Evolutionary conservation across 1,140 invertebrate species (phyloP).

Genomic region (Drosophila lacteicornis): DNA sequence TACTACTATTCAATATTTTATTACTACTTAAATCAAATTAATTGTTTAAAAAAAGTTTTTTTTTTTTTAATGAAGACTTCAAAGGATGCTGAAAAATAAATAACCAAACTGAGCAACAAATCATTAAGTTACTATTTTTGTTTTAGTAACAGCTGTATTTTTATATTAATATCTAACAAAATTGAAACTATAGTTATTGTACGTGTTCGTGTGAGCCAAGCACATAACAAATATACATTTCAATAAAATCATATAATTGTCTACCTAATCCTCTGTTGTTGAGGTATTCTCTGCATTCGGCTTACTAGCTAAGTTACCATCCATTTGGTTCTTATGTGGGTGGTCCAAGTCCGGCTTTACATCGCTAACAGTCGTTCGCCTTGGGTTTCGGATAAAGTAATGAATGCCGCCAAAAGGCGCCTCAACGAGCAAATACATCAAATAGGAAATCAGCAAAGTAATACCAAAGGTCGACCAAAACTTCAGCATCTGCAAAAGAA

Average conservation of each 20-base stretch:
- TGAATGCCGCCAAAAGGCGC: slow-evolving; percentile 28
- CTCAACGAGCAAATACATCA: slow-evolving; percentile 45
- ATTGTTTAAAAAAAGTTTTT: too few species aligned
- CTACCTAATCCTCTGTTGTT: neutral
- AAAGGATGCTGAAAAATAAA: too few species aligned
- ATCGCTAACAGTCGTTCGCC: neutral
- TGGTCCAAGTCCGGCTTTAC: neutral
- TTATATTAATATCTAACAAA: too few species aligned
- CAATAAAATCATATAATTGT: neutral
- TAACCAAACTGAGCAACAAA: too few species aligned
- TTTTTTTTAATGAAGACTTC: too few species aligned
- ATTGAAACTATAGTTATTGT: too few species aligned
- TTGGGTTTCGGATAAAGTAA: neutral
- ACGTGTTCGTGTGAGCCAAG: too few species aligned
- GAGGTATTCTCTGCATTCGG: too few species aligned
- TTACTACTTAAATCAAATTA: neutral
- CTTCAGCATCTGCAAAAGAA: slow-evolving; percentile 21
- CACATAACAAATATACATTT: neutral
- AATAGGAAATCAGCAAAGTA: slow-evolving; percentile 34
- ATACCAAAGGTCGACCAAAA: slow-evolving; percentile 53
- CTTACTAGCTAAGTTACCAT: neutral
- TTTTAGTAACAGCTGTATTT: too few species aligned
- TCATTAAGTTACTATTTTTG: too few species aligned
- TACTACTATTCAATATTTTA: neutral
- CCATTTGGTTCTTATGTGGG: neutral